These are phyloP conservation scores for Taurulus bubalis DNA, from an alignment of 2,113 vertebrate genomes.

Conservation along the genomic window DNA sequence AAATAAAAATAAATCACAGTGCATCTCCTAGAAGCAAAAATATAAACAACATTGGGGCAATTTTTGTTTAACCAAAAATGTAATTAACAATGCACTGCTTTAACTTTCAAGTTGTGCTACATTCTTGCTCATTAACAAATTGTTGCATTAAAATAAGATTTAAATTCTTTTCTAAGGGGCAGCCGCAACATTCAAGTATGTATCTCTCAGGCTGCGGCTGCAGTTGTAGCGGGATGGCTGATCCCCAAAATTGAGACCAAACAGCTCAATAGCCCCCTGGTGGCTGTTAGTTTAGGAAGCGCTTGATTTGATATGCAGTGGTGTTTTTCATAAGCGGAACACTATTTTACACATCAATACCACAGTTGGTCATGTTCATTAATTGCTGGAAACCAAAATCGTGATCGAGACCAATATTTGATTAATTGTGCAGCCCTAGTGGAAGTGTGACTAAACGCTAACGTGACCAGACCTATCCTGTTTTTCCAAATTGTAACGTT, in stretches of 20 bases:
- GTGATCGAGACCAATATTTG: not conserved
- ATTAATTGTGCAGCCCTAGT: not conserved
- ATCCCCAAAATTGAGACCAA: not conserved
- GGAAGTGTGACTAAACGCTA: not conserved
- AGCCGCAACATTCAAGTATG: not conserved
- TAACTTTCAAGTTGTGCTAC: not conserved
- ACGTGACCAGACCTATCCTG: not conserved
- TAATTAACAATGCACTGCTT: not conserved
- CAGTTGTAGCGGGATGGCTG: not conserved
- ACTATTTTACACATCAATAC: not conserved
- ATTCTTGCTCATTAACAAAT: not conserved
- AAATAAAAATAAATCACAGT: not conserved
- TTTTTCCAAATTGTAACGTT: not conserved
- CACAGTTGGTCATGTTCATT: not conserved
- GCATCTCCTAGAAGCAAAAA: not conserved
- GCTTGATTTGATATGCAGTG: not conserved
- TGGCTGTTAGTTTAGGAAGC: not conserved
- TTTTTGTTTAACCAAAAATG: no score
- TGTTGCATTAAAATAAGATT: not conserved
- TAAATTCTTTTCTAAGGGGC: not conserved
- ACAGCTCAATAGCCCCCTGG: not conserved
- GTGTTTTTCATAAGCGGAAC: not conserved
- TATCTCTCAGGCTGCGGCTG: not conserved
- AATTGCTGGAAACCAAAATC: not conserved
- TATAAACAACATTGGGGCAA: not conserved